Base-by-base conservation (phyloP, 2,113 vertebrate species). In the Oncorhynchus nerka region DNA sequence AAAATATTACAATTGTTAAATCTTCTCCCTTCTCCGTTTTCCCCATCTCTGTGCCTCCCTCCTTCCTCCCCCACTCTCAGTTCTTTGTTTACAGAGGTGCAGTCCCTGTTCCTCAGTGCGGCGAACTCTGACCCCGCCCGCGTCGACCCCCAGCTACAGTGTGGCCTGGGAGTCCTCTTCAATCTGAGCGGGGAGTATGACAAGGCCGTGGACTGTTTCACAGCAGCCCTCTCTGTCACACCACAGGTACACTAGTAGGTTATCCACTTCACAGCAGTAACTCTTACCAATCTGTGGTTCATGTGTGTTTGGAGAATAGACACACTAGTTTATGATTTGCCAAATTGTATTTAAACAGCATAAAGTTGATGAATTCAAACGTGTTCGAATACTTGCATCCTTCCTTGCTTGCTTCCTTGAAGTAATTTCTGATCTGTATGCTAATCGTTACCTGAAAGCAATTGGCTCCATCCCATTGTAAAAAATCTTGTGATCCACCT, bases 121-220 rank as follows among this genome's bases (percentile, higher is more conserved):
- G 98, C 97, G 11, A 94, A 94, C 74, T 89, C 92, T 48, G 95
- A 97, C 86, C 95, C 95, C 0, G 80, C 93, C 0, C 87, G 93
- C 65, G 96, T 99, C 57, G 98, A 99, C 87, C 96, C 98, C 1
- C 96, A 99, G 69, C 95, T 99, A 74, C 98, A 99, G 86, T 99
- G 98, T 75, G 98, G 98, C 26, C 87, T 99, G 59, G 97, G 98
- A 0, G 98, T 99, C 59, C 96, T 99, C 45, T 99, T 99, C 90
- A 99, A 99, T 90, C 94, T 99, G 55, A 99, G 98, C 0, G 96
- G 97, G 34, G 98, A 99, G 73, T 99, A 97, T 0, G 96, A 99
- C 91, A 99, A 99, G 81, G 98, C 97, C 0, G 96, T 99, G 83
- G 98, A 99, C 91, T 99, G 98, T 78, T 99, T 99, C 89, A 97